These are phyloP conservation scores for Alosa alosa DNA, from an alignment of 2,113 vertebrate genomes.

Conservation along the genomic window DNA sequence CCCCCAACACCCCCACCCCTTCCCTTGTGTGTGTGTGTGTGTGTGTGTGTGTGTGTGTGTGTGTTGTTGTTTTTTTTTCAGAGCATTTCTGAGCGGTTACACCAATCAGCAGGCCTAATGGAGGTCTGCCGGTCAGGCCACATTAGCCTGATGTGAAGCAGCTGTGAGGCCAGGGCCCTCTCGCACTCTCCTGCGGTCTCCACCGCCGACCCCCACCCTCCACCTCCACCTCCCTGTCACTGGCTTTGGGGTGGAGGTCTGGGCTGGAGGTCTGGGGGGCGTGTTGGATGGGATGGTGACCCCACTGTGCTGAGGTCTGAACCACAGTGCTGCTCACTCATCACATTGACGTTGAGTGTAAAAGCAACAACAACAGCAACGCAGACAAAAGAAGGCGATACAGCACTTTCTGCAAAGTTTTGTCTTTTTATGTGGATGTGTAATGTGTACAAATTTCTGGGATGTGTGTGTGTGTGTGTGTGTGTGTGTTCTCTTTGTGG, in stretches of 20 bases:
- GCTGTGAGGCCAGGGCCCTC: slow-evolving; percentile 6
- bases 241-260: too few species aligned
- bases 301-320: not conserved
- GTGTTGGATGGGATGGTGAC: not conserved
- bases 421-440: not conserved
- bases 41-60: not conserved
- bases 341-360: not conserved
- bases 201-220: too few species aligned
- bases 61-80: not conserved
- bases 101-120: not conserved
- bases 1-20: not conserved
- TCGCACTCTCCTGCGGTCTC: not conserved
- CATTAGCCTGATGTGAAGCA: slow-evolving; percentile 16
- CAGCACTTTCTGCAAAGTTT: not conserved
- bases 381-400: not conserved
- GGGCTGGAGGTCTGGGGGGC: too few species aligned
- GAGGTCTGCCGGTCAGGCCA: not conserved
- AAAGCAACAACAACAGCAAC: not conserved
- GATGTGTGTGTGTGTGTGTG: not conserved
- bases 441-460: not conserved
- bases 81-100: slow-evolving; percentile 21
- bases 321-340: not conserved
- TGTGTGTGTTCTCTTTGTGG: slow-evolving; percentile 9
- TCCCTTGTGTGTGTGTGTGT: not conserved
- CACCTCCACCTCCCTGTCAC: too few species aligned